Evolutionary conservation across 2,888 invertebrate species (phyloP).

Genomic region (Eustalomyia histrio): DNA sequence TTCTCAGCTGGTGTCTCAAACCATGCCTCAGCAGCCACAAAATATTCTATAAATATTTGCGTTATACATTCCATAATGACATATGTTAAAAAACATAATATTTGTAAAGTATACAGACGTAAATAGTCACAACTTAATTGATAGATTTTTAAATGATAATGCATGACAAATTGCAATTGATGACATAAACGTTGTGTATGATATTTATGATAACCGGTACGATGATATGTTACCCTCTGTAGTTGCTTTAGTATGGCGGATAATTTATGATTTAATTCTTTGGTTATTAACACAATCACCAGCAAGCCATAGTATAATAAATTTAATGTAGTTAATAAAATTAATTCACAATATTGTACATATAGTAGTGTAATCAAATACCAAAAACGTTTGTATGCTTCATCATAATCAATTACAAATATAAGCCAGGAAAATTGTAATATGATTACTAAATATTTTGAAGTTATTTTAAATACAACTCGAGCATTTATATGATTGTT

Average conservation of each 20-base stretch:
- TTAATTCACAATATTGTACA: constrained; percentile 69
- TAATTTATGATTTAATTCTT: constrained; percentile 71
- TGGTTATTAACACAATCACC: constrained; percentile 68
- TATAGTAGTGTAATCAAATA: constrained; percentile 67
- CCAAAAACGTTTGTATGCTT: constrained; percentile 15
- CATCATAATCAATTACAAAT: constrained; percentile 64
- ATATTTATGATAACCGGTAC: constrained; percentile 29
- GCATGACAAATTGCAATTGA: constrained; percentile 68
- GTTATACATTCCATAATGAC: constrained; percentile 69
- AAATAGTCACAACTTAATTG: constrained; percentile 66
- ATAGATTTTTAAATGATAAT: constrained; percentile 64
- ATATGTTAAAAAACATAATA: constrained; percentile 69
- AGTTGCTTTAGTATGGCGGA: constrained; percentile 7
- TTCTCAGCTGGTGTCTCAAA: constrained; percentile 38
- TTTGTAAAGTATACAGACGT: constrained; percentile 68
- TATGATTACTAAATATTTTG: constrained; percentile 56
- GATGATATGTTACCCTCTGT: constrained; percentile 40
- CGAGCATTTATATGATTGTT: constrained; percentile 9
- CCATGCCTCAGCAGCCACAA: constrained; percentile 56
- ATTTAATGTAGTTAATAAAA: constrained; percentile 70
- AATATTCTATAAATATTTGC: constrained; percentile 73
- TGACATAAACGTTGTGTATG: constrained; percentile 64
- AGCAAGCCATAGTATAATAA: constrained; percentile 69
- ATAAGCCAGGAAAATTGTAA: constrained; percentile 60
- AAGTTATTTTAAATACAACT: constrained; percentile 38